Evolutionary conservation across 2,888 invertebrate genomes (phyloP).

Genomic region (Cephus pygmeus): DNA sequence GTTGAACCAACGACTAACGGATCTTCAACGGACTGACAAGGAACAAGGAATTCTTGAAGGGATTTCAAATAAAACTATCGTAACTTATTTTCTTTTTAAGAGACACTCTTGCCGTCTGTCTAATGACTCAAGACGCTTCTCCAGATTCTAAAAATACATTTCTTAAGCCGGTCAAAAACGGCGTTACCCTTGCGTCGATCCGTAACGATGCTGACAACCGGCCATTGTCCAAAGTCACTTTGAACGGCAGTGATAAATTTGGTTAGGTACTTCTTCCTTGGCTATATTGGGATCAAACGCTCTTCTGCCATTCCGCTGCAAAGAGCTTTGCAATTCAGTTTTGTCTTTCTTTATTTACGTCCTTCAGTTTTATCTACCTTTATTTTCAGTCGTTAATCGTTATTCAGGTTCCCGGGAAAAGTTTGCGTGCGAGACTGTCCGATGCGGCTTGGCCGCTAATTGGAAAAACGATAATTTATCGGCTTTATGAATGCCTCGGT

Average conservation of each 20-base stretch:
- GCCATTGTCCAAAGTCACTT: constrained; percentile 1
- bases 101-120: background rate
- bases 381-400: constrained; percentile 10
- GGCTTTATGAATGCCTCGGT: background rate
- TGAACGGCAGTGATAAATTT: constrained; percentile 2
- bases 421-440: constrained; percentile 9
- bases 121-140: background rate
- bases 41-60: background rate
- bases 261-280: constrained; percentile 3
- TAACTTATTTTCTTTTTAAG: background rate
- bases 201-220: background rate
- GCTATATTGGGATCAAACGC: constrained; percentile 25
- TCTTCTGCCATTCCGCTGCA: background rate
- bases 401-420: constrained; percentile 16
- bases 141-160: background rate
- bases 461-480: constrained; percentile 7
- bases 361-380: constrained; percentile 6
- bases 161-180: background rate
- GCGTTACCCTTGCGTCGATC: background rate
- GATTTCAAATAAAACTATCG: background rate
- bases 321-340: background rate
- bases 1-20: background rate
- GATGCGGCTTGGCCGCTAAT: constrained; percentile 16
- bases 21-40: background rate
- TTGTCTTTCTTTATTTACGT: background rate